phyloP scores from a whole-genome alignment of 2,113 vertebrate genomes.

The Bos indicus region DNA sequence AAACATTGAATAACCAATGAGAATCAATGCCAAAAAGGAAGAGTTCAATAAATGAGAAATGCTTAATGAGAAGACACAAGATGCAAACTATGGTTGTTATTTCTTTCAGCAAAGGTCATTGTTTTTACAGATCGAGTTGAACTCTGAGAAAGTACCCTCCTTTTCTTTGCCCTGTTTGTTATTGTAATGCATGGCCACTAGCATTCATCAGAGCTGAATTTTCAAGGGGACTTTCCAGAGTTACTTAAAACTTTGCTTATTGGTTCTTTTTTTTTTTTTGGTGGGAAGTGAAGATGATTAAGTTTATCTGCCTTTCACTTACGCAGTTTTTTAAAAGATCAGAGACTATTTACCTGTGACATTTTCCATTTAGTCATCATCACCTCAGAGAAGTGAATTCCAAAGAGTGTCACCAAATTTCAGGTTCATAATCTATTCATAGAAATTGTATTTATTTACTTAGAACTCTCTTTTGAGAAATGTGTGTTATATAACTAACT shows the following conservation, averaged over 20 bases:
- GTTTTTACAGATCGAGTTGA: constrained; percentile 8
- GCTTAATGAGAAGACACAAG: background rate
- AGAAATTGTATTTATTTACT: background rate
- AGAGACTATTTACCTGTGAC: constrained; percentile 48
- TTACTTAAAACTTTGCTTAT: constrained; percentile 43
- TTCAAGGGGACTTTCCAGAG: constrained; percentile 31
- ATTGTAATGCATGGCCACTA: background rate
- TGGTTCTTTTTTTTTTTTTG: constrained; percentile 26
- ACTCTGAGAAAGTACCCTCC: background rate
- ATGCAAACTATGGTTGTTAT: constrained; percentile 9
- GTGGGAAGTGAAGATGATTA: constrained; percentile 52
- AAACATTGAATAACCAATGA: constrained; percentile 7
- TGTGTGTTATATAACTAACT: background rate
- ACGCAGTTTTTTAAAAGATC: constrained; percentile 39
- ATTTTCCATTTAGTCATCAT: constrained; percentile 59
- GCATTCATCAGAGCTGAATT: constrained; percentile 10
- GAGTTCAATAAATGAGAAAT: constrained; percentile 7
- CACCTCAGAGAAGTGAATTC: constrained; percentile 8
- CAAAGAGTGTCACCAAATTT: background rate
- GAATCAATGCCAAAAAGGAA: constrained; percentile 8
- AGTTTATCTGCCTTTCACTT: constrained; percentile 52
- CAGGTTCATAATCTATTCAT: background rate
- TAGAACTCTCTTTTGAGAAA: background rate
- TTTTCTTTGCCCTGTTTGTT: background rate
- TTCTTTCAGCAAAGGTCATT: constrained; percentile 39